Evolutionary conservation across 2,797 vertebrate species (phyloP), one percentile per base, ranked within the genome.

Genomic region (Stomatorhinus walkeri): DNA sequence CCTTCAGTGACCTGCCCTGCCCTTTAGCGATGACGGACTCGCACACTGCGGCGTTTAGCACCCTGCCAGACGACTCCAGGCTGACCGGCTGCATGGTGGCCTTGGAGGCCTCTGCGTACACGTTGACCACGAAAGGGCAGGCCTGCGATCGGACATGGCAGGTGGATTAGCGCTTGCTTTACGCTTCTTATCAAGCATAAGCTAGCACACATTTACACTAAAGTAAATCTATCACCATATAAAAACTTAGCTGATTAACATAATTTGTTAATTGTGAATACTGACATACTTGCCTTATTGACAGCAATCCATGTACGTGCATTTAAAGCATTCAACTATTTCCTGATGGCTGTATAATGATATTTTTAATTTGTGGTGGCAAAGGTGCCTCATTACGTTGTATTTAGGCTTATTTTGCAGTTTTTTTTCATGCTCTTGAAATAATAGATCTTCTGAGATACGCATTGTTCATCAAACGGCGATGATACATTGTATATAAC

Each of bases 61-160:
- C 96, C 72, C 93, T 95, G 88, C 94, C 91, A 22, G 96, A 95
- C 16, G 94, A 92, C 90, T 97, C 96, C 93, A 97, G 89, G 54
- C 91, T 93, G 8, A 97, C 14, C 0, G 96, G 93, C 92, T 96
- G 96, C 12, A 98, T 72, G 68, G 93, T 93, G 49, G 95, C 95
- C 89, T 95, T 95, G 91, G 94, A 93, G 79, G 93, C 95, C 92
- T 98, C 97, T 92, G 96, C 95, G 72, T 94, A 93, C 7, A 97
- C 49, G 0, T 96, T 93, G 28, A 98, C 93, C 88, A 96, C 93
- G 93, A 99, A 98, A 0, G 97, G 98, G 49, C 98, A 99, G 0
- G 97, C 97, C 98, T 99, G 93, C 46, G 32, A 19, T 1, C 43
- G 49, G 64, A 72, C 40, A 88, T 1, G n/a, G 19, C 19, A 16